Base-by-base conservation (phyloP, 2,888 invertebrate species). In the Pardosa pseudoannulata region DNA sequence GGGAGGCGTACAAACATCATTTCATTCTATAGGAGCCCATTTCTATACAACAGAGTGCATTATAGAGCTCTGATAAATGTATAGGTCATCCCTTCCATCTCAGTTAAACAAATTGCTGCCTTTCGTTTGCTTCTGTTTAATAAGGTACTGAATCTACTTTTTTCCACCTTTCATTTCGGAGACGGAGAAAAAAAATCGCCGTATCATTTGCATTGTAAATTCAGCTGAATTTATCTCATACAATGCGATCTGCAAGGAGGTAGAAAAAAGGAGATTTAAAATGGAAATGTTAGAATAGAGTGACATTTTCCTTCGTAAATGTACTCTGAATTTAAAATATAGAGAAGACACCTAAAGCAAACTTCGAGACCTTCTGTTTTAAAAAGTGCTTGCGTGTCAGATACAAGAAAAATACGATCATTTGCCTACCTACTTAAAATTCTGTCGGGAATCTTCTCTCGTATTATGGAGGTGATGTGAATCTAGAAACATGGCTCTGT, bases 321-420 rank as follows among this genome's bases (percentile, higher is more conserved):
- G 46, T 46, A 46, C 46, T 46, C 16, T 46, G 46, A 46, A 46
- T 46, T 46, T 16, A 46, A 46, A 46, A 46, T 46, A 46, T 46
- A 36, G 36, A 5, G 11, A 16, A 13, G 46, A 46, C 16, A 46
- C 16, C 16, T 16, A 46, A 46, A 13, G 46, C 46, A 46, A 46
- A 46, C 46, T 46, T 46, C 2, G 46, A 13, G 16, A 16, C 16
- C 16, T 46, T 46, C 2, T 46, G 11, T 46, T 36, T 46, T 46
- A 46, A 46, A 46, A 46, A 13, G 46, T 16, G 46, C 46, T 46
- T 46, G 46, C 46, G 46, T 46, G 46, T 46, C 46, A 46, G 16
- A 16, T 46, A 46, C 46, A 13, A 46, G 46, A 46, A 46, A 46
- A 46, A 46, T 46, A 6, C 46, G 9, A 46, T 16, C 46, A 46